phyloP scores from a whole-genome alignment of 2,797 vertebrate genomes.

The Sebastes matsubarae region DNA sequence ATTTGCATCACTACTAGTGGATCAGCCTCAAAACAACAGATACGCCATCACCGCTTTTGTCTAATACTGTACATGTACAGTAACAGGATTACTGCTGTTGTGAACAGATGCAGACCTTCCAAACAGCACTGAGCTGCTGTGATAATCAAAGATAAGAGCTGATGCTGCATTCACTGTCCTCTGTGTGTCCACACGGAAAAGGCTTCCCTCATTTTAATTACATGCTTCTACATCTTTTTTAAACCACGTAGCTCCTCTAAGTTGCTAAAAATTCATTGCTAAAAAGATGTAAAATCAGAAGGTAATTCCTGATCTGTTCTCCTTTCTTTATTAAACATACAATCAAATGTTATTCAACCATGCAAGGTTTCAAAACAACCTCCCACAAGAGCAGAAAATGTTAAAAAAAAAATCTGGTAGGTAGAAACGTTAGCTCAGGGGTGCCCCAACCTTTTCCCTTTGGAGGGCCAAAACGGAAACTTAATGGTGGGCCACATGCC shows the following conservation, averaged over 20 bases:
- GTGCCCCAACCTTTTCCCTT: no score
- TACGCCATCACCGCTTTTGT: background rate
- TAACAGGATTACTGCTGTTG: background rate
- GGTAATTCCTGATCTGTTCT: background rate
- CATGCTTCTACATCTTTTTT: background rate
- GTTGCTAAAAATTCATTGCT: background rate
- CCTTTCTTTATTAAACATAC: background rate
- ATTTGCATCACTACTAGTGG: background rate
- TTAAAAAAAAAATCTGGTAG: background rate
- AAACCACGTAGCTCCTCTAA: background rate
- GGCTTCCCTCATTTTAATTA: background rate
- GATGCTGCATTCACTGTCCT: conserved; percentile 12
- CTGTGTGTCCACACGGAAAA: background rate
- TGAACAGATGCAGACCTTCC: background rate
- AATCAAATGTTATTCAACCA: background rate
- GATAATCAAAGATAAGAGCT: conserved; percentile 1
- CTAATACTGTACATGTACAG: background rate
- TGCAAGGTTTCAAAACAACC: background rate
- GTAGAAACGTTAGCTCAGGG: no score
- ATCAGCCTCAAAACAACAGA: background rate
- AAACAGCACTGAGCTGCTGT: background rate
- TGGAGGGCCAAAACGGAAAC: no score
- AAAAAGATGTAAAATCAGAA: background rate
- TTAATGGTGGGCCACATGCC: no score
- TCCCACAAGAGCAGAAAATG: background rate